These are phyloP conservation scores for Nymphicus hollandicus DNA, from an alignment of 2,113 vertebrate species.

Conservation along the genomic window DNA sequence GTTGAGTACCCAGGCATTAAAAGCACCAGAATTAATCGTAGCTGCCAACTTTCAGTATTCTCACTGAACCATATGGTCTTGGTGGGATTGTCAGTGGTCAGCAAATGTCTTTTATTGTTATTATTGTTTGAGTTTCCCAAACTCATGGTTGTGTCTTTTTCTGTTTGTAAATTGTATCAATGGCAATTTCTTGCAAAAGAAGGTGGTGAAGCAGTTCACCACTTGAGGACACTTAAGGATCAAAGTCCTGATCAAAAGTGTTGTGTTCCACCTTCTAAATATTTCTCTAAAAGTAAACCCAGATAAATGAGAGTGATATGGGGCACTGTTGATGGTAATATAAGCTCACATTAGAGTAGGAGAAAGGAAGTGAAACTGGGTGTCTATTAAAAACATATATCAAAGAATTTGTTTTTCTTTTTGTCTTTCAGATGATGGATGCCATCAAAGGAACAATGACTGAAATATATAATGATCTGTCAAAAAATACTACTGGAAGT, in stretches of 20 bases:
- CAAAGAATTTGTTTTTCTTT: not conserved
- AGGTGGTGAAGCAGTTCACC: not conserved
- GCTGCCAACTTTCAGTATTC: not conserved
- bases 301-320: not conserved
- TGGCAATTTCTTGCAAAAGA: not conserved
- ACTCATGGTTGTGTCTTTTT: not conserved
- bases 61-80: not conserved
- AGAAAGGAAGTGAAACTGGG: not conserved
- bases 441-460: slow-evolving; percentile 98
- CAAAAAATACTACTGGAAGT: slow-evolving; percentile 94
- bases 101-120: not conserved
- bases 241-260: not conserved
- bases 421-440: slow-evolving; percentile 90
- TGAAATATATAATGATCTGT: slow-evolving; percentile 97
- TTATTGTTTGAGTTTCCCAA: not conserved
- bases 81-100: not conserved
- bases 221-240: not conserved
- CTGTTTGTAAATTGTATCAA: not conserved
- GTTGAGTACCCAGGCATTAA: not conserved
- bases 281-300: not conserved
- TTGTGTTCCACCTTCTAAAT: not conserved
- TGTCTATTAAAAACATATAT: not conserved
- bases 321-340: not conserved
- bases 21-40: not conserved
- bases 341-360: not conserved